Base-by-base conservation (phyloP, 2,113 vertebrate species). In the Mirza zaza region DNA sequence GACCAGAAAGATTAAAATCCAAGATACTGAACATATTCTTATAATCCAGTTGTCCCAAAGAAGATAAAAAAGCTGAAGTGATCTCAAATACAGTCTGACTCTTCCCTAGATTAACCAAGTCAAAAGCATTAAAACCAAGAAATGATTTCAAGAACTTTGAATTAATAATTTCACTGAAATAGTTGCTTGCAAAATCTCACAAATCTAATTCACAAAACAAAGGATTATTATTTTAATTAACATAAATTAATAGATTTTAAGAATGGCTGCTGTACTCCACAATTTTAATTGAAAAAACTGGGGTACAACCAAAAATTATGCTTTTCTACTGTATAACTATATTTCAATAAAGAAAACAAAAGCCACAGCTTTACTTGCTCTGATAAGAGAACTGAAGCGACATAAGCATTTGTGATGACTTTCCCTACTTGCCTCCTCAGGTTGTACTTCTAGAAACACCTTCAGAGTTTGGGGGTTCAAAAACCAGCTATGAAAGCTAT, bases 141-240 rank as follows among this genome's bases (percentile, higher is more conserved):
- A 50, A 32, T 57, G 11, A 25, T 45, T 52, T 91, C 10, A 85
- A 70, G 36, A 77, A 85, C 11, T 94, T 18, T 87, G 36, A 84
- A 61, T 67, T 92, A 92, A 71, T 39, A 95, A 90, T 55, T 84
- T 14, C 4, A 80, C 13, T 59, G 23, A 75, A 71, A 27, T 93
- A 76, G 39, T n/a, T 91, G 25, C 76, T 59, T 93, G 21, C 11
- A 80, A 95, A 94, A 93, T 67, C 63, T 96, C 27, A 95, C 4
- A 42, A 7, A 23, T 34, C 67, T 93, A 90, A 93, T 21, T 91
- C 52, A 95, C 42, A 89, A 87, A 97, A 89, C 48, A 97, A 73
- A 87, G 8, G 29, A 73, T n/a, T n/a, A 84, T 65, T 84, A 86
- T 63, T 65, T 55, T 29, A 94, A 95, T 90, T 92, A 91, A 75